phyloP scores from a whole-genome alignment of 2,797 vertebrate species.

The Acanthurus leucopareius region DNA sequence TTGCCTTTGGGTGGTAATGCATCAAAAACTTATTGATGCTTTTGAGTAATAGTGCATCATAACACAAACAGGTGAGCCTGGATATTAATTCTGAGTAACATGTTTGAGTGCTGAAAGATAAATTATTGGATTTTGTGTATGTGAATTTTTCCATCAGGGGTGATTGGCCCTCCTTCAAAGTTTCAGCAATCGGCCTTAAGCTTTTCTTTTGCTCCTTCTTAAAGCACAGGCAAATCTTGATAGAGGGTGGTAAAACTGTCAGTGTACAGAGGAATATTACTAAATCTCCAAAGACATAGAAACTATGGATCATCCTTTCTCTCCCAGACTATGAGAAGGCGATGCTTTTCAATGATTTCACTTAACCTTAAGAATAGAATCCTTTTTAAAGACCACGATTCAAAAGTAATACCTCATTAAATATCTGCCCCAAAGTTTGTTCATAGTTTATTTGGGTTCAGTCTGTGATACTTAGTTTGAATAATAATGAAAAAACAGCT shows the following conservation, averaged over 20 bases:
- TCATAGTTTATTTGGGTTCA: constrained; percentile 30
- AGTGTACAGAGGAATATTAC: constrained; percentile 39
- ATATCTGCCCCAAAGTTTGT: constrained; percentile 36
- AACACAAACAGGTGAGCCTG: not conserved
- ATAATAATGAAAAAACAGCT: constrained; percentile 30
- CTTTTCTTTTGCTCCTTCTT: constrained; percentile 20
- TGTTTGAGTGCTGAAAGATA: constrained; percentile 1
- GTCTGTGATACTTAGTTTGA: constrained; percentile 23
- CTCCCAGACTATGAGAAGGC: constrained; percentile 4
- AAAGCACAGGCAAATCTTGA: constrained; percentile 18
- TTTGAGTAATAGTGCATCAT: constrained; percentile 4
- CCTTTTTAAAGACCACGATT: constrained; percentile 17
- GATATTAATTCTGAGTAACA: not conserved
- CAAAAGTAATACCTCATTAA: constrained; percentile 40
- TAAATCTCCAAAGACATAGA: constrained; percentile 34
- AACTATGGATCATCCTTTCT: constrained; percentile 31
- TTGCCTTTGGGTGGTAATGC: constrained; percentile 1
- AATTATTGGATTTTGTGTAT: constrained; percentile 26
- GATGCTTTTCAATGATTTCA: constrained; percentile 52
- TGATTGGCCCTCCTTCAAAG: constrained; percentile 26
- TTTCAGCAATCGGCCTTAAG: constrained; percentile 21
- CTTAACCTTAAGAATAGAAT: constrained; percentile 23
- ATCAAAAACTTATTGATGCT: constrained; percentile 6
- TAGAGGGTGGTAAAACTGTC: constrained; percentile 38
- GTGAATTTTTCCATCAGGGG: constrained; percentile 9